Evolutionary conservation across 2,113 vertebrate genomes (phyloP), one percentile per base, ranked within the genome.

Genomic region (Conger conger): DNA sequence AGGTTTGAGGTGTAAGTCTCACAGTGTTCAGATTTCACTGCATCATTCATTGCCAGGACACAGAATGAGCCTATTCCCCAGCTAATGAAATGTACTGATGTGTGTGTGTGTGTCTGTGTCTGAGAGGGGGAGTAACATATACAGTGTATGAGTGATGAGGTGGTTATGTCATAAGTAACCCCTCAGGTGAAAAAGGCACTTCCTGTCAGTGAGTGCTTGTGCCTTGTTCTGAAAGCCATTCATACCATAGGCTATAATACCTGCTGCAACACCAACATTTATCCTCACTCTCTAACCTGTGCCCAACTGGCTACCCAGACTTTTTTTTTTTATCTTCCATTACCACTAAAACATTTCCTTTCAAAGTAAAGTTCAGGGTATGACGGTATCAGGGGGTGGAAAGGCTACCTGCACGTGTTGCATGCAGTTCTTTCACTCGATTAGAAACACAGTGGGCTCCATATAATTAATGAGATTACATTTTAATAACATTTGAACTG

Each of bases 71-170:
- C 27, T 30, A 33, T 27, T 27, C 57, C 57, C 23, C 57, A 23
- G 84, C 79, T 86, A 87, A 85, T 81, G 63, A 81, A 76, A 45
- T 77, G 82, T 84, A 82, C 85, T 87, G 84, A 77, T 87, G 84
- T 83, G 81, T 88, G 84, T 88, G 84, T 45, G 84, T 33, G n/a
- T 76, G 73, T 76, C 54, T 50, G 60, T 33, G 40, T 80, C 82
- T 35, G n/a, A 15, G 6, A 35, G n/a, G 4, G 3, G 13, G 9
- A 37, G 80, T 33, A 16, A 17, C n/a, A 17, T 11, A 33, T 45
- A 33, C 42, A 16, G 42, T 86, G 86, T 80, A 79, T 85, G 86
- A 87, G 63, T n/a, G 68, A 73, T 11, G 68, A 30, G 1, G 68
- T 30, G 68, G 68, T 33, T 73, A 73, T 73, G 4, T n/a, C 68